These are phyloP conservation scores for Cetonia aurata DNA, from an alignment of 2,888 invertebrate species.

Conservation along the genomic window DNA sequence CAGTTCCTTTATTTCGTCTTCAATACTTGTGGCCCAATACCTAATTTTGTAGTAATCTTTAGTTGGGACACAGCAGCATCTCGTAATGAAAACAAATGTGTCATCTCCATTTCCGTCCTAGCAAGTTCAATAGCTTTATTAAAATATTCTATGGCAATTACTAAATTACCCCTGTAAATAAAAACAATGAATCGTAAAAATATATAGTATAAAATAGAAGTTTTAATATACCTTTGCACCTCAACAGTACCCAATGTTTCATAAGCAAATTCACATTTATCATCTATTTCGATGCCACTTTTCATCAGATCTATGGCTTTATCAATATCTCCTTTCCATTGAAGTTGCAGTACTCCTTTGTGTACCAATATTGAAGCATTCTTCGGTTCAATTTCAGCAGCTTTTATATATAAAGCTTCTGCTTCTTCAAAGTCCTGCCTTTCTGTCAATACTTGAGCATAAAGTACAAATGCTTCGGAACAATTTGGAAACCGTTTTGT, in stretches of 20 bases:
- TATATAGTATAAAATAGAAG: conserved; percentile 8
- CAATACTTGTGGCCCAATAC: conserved; percentile 63
- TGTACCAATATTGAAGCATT: conserved; percentile 92
- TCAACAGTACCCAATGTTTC: conserved; percentile 96
- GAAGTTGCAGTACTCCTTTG: conserved; percentile 84
- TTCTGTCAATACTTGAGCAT: conserved; percentile 91
- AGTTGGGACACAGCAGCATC: conserved; percentile 93
- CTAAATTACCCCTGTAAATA: conserved; percentile 81
- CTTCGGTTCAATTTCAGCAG: conserved; percentile 83
- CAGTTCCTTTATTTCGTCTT: conserved; percentile 29
- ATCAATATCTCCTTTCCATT: conserved; percentile 87
- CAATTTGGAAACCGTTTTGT: conserved; percentile 85
- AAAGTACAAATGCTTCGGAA: conserved; percentile 88
- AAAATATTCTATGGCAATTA: conserved; percentile 86
- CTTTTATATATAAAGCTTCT: conserved; percentile 84
- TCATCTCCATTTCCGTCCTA: conserved; percentile 89
- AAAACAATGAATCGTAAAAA: not conserved
- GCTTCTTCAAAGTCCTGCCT: conserved; percentile 87
- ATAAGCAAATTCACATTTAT: conserved; percentile 94
- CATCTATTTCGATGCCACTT: conserved; percentile 88
- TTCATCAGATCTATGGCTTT: conserved; percentile 83
- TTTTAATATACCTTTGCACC: conserved; percentile 80
- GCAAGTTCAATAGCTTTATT: conserved; percentile 89
- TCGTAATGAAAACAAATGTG: conserved; percentile 89
- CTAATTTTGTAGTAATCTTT: conserved; percentile 83